Conservation (phyloP, 2,797 vertebrate species). For the Monodelphis domestica region DNA sequence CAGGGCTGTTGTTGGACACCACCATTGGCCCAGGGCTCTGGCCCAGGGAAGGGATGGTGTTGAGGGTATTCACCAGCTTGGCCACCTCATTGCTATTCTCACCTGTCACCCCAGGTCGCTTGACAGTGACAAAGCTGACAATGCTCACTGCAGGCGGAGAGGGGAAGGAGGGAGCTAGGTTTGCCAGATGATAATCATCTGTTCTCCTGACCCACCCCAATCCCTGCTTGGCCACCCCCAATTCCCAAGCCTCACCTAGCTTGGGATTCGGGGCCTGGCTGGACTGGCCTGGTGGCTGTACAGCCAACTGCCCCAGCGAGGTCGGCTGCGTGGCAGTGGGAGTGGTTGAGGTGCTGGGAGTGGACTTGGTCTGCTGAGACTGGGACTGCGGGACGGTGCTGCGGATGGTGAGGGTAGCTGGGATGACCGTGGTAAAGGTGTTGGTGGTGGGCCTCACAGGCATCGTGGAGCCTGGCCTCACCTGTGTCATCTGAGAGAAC, state of each 20-base stretch:
- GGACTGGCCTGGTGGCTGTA: slow-evolving; percentile 83
- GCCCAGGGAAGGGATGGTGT: slow-evolving; percentile 84
- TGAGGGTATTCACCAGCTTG: slow-evolving; percentile 87
- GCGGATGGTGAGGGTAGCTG: slow-evolving; percentile 91
- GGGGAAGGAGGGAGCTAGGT: slow-evolving; percentile 61
- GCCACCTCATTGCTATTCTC: slow-evolving; percentile 86
- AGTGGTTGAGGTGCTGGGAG: slow-evolving; percentile 82
- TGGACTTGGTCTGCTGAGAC: slow-evolving; percentile 84
- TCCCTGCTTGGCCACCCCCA: slow-evolving; percentile 42
- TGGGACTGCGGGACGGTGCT: slow-evolving; percentile 87
- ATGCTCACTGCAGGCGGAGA: slow-evolving; percentile 85
- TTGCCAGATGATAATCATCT: slow-evolving; percentile 43
- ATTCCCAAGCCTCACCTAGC: slow-evolving; percentile 83
- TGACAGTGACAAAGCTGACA: slow-evolving; percentile 87
- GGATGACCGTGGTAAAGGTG: slow-evolving; percentile 91
- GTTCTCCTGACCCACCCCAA: slow-evolving; percentile 37
- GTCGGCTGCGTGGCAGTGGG: slow-evolving; percentile 82
- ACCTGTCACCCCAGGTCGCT: slow-evolving; percentile 85
- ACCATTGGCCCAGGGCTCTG: slow-evolving; percentile 86
- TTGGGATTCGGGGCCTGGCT: slow-evolving; percentile 84
- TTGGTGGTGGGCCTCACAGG: slow-evolving; percentile 85
- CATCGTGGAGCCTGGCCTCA: slow-evolving; percentile 83
- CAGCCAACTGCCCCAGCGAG: slow-evolving; percentile 81
- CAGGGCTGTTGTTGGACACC: slow-evolving; percentile 85
- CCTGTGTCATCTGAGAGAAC: slow-evolving; percentile 89